Evolutionary conservation across 2,113 vertebrate species (phyloP), one percentile per base, ranked within the genome.

Genomic region (Dasypus novemcinctus): DNA sequence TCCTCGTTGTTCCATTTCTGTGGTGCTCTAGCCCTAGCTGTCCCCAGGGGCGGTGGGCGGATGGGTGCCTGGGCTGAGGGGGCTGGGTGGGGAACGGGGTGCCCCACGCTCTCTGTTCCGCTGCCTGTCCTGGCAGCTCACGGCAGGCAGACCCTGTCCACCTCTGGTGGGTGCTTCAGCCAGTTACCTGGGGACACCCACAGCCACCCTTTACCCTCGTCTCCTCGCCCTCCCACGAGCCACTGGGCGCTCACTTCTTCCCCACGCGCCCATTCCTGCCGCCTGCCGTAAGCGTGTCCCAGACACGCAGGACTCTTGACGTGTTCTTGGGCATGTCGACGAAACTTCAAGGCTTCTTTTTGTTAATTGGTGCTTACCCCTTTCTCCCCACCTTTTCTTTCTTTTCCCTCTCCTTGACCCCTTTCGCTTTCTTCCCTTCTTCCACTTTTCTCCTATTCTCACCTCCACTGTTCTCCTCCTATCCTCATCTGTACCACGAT

Each of bases 241-340:
- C 18, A 5, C 25, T 14, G 31, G 57, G 20, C 6, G 1, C 46
- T 14, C 8, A 4, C 2, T 7, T 1, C 11, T 29, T 43, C 36
- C 25, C 2, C 78, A 41, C 6, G 11, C 1, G 2, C 52, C 6
- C 5, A 2, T 38, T 7, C 33, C 41, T 6, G 23, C 20, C n/a
- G 69, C 20, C 54, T 31, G 71, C 36, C 41, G 2, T 10, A 57
- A 46, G 31, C 57, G 12, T 33, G 41, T 7, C 20, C 13, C 5
- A 52, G 23, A 68, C n/a, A 75, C 31, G 10, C 9, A 1, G n/a
- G 12, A 3, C n/a, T 63, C 46, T 25, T 12, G 8, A 29, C 33
- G 25, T 38, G 31, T 2, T 15, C 46, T 15, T 21, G 43, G 10
- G 33, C 33, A 81, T 4, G 15, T 41, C 41, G 59, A 43, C 76